phyloP scores from a whole-genome alignment of 35 echinoderm and acorn worm species.

The Eucidaris tribuloides region DNA sequence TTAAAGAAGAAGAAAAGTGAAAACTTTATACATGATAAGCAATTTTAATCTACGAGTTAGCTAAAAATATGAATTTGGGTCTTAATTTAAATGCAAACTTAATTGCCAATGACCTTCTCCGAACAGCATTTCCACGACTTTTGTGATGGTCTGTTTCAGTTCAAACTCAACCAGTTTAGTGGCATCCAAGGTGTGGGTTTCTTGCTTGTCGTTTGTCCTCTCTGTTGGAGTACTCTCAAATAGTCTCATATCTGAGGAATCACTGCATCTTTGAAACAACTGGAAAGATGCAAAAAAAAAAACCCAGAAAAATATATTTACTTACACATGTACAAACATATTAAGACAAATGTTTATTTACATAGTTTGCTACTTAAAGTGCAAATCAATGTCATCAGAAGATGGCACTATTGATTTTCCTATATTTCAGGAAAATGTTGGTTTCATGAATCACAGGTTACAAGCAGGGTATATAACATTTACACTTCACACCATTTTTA shows the following conservation, averaged over 20 bases:
- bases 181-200: constrained; percentile 69
- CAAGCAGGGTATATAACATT: too few species aligned
- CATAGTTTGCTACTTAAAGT: background rate
- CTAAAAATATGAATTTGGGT: too few species aligned
- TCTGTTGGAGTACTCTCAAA: constrained; percentile 42
- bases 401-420: too few species aligned
- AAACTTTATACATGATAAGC: too few species aligned
- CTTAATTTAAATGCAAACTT: too few species aligned
- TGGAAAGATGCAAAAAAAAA: constrained; percentile 14
- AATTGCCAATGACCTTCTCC: constrained; percentile 88
- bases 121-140: constrained; percentile 73
- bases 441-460: too few species aligned
- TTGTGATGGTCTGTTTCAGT: constrained; percentile 70
- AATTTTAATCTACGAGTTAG: too few species aligned
- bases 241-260: constrained; percentile 46
- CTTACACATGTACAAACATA: background rate
- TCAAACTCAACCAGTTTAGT: constrained; percentile 82
- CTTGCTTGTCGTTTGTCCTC: constrained; percentile 70
- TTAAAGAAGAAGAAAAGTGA: too few species aligned
- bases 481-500: too few species aligned
- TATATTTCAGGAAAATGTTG: too few species aligned
- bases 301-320: background rate
- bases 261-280: constrained; percentile 70
- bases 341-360: background rate
- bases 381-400: too few species aligned